Base-by-base conservation (phyloP, 2,888 invertebrate species). In the Hydropsyche betteni region DNA sequence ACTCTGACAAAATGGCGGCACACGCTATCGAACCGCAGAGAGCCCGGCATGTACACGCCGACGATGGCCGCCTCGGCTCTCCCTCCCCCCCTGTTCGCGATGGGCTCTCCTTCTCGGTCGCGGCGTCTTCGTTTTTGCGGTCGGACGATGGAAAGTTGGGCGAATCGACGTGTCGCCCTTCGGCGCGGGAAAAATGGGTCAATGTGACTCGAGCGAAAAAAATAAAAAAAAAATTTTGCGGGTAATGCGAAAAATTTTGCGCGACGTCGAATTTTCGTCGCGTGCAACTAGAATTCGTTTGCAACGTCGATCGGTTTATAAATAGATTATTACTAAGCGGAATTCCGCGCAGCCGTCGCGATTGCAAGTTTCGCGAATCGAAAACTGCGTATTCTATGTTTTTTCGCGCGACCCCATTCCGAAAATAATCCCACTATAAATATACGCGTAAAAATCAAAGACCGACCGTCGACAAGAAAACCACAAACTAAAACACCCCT, bases 41-140 rank as follows among this genome's bases (percentile, higher is more conserved):
- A 80, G 79, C 76, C 75, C 77, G 75, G 76, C 79, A 70, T 79
- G 80, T 78, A 80, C 78, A 79, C 77, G n/a, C n/a, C n/a, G 79
- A 78, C 24, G 34, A 5, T 78, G 78, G 79, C 44, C 75, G 68
- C 68, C 68, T 14, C 16, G 51, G 36, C 70, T 51, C 33, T 24
- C 24, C 16, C 51, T 44, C 33, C 24, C 16, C 12, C 55, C 10
- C 36, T 10, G 12, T 8, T 69, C 69, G 8, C 33, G 52, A 7
- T 68, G 12, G 5, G 10, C 24, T 24, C n/a, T 12, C 33, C 34
- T 33, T 38, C 38, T 58, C 3, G 16, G 33, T 7, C 24, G 33
- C 68, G 68, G 14, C 44, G 38, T 68, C n/a, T 61, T 58, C 58
- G 33, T 72, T 72, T 44, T 44, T 44, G 44, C 44, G 5, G 5